Percentiles rank a stretch among this genome's conserved stretches.
These are phyloP conservation scores for Anneissia japonica DNA, from an alignment of 35 echinoderm and acorn worm genomes.

Conservation along the genomic window DNA sequence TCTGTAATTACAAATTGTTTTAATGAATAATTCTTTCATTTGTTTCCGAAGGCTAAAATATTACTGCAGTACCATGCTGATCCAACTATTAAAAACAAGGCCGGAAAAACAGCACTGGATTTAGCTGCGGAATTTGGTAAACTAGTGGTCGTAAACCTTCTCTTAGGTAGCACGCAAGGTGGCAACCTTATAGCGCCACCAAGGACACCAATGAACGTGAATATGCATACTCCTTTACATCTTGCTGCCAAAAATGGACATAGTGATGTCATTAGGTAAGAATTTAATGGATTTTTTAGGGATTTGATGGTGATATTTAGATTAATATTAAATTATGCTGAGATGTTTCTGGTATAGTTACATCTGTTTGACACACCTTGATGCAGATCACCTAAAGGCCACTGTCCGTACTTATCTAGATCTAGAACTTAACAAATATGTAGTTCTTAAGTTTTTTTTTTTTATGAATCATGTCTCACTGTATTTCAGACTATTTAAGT, in stretches of 20 bases:
- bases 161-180: conserved; percentile 54
- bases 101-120: conserved; percentile 78
- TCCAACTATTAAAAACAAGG: conserved; percentile 65
- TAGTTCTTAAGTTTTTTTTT: too few species aligned
- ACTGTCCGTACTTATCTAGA: too few species aligned
- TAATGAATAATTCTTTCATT: conserved; percentile 2
- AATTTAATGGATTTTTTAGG: background rate
- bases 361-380: too few species aligned
- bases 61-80: conserved; percentile 68
- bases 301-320: background rate
- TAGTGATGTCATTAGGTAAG: conserved; percentile 81
- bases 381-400: too few species aligned
- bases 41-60: conserved; percentile 42
- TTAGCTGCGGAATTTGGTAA: conserved; percentile 87
- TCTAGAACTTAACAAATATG: too few species aligned
- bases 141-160: conserved; percentile 48
- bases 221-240: conserved; percentile 80
- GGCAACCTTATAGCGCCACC: conserved; percentile 24
- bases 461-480: too few species aligned
- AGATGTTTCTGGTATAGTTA: too few species aligned
- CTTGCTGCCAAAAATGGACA: conserved; percentile 97
- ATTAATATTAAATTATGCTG: too few species aligned
- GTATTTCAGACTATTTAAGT: too few species aligned
- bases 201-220: conserved; percentile 33
- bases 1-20: too few species aligned